A percentile compares a stretch with the other conserved stretches of the same genome.
Conservation (phyloP, 2,113 vertebrate species). For the Microcebus griseorufus region DNA sequence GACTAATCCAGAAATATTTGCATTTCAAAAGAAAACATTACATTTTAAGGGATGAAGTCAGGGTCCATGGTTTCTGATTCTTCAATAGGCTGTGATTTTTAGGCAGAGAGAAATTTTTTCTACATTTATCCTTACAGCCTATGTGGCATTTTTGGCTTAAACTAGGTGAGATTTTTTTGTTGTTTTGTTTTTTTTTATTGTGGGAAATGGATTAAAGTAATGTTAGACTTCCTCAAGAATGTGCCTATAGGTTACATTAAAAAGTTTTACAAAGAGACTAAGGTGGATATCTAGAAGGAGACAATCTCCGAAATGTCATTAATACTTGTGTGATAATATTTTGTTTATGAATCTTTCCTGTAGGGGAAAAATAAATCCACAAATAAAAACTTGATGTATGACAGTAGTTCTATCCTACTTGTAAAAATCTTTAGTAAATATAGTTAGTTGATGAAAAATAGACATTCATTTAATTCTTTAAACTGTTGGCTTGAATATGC, state of each 20-base stretch:
- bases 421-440: neutral
- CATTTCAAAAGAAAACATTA: constrained; percentile 32
- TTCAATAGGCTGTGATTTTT: neutral
- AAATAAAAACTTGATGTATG: neutral
- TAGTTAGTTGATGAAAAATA: neutral
- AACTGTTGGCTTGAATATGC: neutral
- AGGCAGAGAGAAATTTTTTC: neutral
- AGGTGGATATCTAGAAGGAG: neutral
- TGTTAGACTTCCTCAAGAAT: neutral
- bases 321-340: neutral
- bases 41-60: neutral
- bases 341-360: neutral
- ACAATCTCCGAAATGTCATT: neutral
- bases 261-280: neutral
- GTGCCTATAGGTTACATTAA: neutral
- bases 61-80: neutral
- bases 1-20: neutral
- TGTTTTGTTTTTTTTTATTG: neutral
- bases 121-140: neutral
- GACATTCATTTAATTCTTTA: neutral
- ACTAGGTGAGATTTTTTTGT: neutral
- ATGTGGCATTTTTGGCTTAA: neutral
- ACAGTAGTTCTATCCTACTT: neutral
- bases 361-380: neutral
- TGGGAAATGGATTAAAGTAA: neutral